phyloP scores from a whole-genome alignment of 2,888 invertebrate genomes.

The Epicampocera succincta region DNA sequence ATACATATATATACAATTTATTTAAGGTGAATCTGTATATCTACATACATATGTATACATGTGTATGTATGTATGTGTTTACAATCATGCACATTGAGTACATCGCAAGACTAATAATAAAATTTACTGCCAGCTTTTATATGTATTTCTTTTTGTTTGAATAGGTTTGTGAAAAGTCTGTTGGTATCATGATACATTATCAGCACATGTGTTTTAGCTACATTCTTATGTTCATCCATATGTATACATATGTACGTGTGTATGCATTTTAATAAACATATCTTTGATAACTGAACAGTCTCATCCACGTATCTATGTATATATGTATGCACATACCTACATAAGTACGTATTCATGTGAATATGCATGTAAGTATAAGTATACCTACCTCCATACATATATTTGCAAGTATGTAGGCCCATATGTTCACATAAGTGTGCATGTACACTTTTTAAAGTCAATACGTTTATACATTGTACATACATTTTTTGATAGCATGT shows the following conservation, averaged over 20 bases:
- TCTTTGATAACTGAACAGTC: too few species aligned
- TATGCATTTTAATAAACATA: neutral
- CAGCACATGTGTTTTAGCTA: conserved; percentile 47
- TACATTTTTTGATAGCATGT: too few species aligned
- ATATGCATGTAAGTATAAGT: neutral
- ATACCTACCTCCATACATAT: too few species aligned
- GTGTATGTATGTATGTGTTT: too few species aligned
- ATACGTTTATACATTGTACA: neutral
- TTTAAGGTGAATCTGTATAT: neutral
- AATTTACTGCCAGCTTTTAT: too few species aligned
- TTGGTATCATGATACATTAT: conserved; percentile 12
- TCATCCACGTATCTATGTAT: neutral
- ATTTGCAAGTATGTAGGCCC: too few species aligned
- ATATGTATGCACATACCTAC: neutral
- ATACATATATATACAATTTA: neutral
- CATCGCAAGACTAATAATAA: too few species aligned
- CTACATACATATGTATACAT: neutral
- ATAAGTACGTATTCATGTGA: neutral
- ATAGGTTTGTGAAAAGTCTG: neutral
- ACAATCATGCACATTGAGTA: too few species aligned
- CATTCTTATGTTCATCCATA: neutral
- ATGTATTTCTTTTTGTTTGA: too few species aligned
- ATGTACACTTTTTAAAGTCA: too few species aligned
- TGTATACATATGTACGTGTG: neutral
- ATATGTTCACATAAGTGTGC: too few species aligned